These are phyloP conservation scores for Drosophila bunnanda DNA, from an alignment of 2,888 invertebrate genomes.

Conservation along the genomic window DNA sequence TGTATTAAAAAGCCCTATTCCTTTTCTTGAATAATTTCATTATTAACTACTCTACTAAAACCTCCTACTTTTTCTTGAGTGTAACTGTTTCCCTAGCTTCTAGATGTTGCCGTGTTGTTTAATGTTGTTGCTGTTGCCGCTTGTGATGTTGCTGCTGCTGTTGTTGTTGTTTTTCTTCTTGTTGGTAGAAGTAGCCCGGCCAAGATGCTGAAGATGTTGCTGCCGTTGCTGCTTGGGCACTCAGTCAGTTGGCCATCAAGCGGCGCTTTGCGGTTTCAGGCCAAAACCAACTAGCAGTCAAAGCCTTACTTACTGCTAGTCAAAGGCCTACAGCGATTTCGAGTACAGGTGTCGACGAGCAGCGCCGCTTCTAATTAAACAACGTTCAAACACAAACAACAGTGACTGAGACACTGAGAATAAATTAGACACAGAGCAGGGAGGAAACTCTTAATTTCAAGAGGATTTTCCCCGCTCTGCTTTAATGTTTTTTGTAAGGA, in stretches of 20 bases:
- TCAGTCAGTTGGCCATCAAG: slow-evolving; percentile 77
- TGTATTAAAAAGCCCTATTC: accelerated
- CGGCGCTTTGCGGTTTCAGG: slow-evolving; percentile 72
- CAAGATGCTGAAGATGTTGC: slow-evolving; percentile 13
- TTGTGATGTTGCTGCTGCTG: slow-evolving; percentile 48
- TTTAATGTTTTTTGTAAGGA: neutral
- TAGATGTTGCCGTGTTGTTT: slow-evolving; percentile 1
- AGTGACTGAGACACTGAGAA: neutral
- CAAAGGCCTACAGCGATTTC: slow-evolving; percentile 21
- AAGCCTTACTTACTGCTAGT: slow-evolving; percentile 15
- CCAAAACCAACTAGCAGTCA: slow-evolving; percentile 33
- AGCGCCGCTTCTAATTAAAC: slow-evolving; percentile 75
- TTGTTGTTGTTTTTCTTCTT: slow-evolving; percentile 2
- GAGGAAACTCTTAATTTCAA: neutral
- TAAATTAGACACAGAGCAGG: neutral
- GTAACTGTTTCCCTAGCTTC: neutral
- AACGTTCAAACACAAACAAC: slow-evolving; percentile 51
- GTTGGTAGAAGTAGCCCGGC: slow-evolving; percentile 19
- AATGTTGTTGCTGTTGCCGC: slow-evolving; percentile 1
- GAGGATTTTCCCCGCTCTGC: neutral
- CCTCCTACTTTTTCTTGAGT: neutral
- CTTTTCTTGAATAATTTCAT: neutral
- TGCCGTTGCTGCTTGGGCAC: slow-evolving; percentile 53
- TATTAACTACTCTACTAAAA: neutral
- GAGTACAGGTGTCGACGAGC: slow-evolving; percentile 70